Conservation (phyloP, 1,140 invertebrate species). For the Diabrotica undecimpunctata region DNA sequence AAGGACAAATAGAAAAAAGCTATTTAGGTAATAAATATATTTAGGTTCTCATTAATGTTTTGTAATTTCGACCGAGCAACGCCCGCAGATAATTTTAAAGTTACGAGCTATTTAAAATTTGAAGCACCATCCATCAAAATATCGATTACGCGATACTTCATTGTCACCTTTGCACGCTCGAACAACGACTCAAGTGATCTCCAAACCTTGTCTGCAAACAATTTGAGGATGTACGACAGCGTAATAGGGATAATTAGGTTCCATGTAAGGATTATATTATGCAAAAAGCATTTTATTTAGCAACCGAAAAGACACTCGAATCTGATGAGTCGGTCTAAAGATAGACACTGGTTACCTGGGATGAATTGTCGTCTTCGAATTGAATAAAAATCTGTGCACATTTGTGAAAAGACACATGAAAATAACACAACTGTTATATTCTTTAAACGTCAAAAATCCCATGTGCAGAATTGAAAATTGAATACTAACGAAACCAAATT, state of each 20-base stretch:
- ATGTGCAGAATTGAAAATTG: no score
- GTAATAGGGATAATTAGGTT: background rate
- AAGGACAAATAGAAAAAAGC: no score
- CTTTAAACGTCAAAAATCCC: no score
- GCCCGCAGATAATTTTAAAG: background rate
- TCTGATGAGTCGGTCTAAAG: background rate
- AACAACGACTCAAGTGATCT: background rate
- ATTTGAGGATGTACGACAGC: background rate
- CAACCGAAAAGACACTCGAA: background rate
- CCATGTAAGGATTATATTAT: background rate
- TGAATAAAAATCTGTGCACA: no score
- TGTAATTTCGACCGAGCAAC: background rate
- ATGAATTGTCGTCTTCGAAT: no score
- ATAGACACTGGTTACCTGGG: background rate
- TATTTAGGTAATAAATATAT: no score
- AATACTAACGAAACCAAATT: no score
- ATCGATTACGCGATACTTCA: background rate
- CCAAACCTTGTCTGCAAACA: background rate
- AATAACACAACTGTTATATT: no score
- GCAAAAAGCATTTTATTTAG: background rate
- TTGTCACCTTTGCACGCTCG: background rate
- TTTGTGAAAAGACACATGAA: no score
- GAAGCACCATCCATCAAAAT: background rate
- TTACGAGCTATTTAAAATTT: constrained; percentile 2
- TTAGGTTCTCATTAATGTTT: background rate